Percentiles rank a stretch among this genome's conserved stretches.
Evolutionary conservation across 2,888 invertebrate species (phyloP).

Genomic region (Spialia ferax): DNA sequence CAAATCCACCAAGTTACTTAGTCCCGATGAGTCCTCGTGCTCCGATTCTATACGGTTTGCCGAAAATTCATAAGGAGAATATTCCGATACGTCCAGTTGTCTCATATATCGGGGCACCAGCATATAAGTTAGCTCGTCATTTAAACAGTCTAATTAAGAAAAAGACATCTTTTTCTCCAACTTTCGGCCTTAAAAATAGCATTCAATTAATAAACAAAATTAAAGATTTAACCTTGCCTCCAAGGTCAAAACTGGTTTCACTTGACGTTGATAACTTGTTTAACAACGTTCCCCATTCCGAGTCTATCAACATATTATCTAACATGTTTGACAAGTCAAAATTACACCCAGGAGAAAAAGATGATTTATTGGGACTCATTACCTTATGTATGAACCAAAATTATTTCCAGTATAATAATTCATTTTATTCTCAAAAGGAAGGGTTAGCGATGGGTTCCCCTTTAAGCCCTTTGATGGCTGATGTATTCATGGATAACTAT

Average conservation of each 20-base stretch:
- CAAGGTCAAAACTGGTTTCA: background rate
- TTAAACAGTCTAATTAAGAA: background rate
- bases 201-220: background rate
- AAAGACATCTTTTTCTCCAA: background rate
- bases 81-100: slow-evolving; percentile 1
- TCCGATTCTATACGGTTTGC: background rate
- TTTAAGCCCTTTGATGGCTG: background rate
- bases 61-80: background rate
- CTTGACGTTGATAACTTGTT: background rate
- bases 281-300: background rate
- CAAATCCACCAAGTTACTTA: background rate
- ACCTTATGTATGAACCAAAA: background rate
- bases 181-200: background rate
- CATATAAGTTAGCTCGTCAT: background rate
- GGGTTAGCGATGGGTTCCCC: background rate
- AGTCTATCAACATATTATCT: background rate
- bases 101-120: background rate
- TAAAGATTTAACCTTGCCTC: background rate
- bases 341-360: background rate
- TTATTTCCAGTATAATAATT: background rate
- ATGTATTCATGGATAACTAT: background rate
- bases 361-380: background rate
- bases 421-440: background rate
- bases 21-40: background rate
- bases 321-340: background rate